Base-by-base conservation (phyloP, 1,140 invertebrate genomes). In the Protaetia brevitarsis region DNA sequence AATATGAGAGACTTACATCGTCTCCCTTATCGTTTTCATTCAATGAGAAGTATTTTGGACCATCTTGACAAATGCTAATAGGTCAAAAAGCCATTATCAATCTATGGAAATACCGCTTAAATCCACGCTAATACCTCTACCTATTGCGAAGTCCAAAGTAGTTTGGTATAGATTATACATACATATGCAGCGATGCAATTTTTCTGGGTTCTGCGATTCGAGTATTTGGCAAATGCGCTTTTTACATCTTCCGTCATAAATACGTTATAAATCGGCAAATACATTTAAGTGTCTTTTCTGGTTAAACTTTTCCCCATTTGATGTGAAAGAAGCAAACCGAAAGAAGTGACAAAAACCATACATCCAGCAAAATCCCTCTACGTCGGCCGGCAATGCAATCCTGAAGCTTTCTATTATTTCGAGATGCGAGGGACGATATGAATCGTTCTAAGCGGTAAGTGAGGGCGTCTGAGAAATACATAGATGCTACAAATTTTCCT, bases 401-500 rank as follows among this genome's bases (percentile, higher is more conserved):
- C 8, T 31, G 30, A 59, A 59, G 30, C 26, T 29, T 4, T n/a
- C 7, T 58, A 59, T n/a, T 29, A 59, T 29, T 59, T 51, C 41
- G 29, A 27, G 29, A 59, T 31, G 19, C 16, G 29, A 31, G 30
- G 3, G 29, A 59, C 19, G 41, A 64, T 64, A 64, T 64, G 63
- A 65, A 65, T 65, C 64, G 36, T 59, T 65, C 56, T 59, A n/a
- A 59, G 51, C 64, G 29, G 51, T 30, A 59, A 36, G 30, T 21
- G 16, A 34, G 37, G 41, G 64, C 45, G 23, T 66, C 36, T 63
- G 66, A 72, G 69, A 72, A 72, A 72, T 72, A 63, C 51, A 57
- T 66, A 66, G n/a, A n/a, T n/a, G n/a, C 68, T 13, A 13, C 64
- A 30, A 66, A n/a, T n/a, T n/a, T n/a, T n/a, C n/a, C 19, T 51